Evolutionary conservation across 2,113 vertebrate species (phyloP), one percentile per base, ranked within the genome.

Genomic region (Hylia prasina): DNA sequence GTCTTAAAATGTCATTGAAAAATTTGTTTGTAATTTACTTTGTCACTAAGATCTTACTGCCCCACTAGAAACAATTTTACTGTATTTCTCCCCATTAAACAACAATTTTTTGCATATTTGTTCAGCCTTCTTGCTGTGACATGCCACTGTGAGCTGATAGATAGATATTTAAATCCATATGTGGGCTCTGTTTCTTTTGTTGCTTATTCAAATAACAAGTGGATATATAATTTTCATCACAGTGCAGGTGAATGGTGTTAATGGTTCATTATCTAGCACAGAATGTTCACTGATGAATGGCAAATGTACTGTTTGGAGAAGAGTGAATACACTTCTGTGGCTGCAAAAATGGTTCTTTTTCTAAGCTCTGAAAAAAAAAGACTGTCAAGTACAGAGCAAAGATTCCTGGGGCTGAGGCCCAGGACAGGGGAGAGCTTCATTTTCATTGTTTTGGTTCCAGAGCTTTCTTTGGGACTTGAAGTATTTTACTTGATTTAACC

Each of bases 1-100:
- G 95, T 95, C 96, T 97, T 97, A 96, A 98, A 98, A 97, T 97
- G 97, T 98, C 97, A 98, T 97, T 97, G 98, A 98, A 97, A 97
- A 98, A 98, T 98, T 96, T 96, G 97, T 97, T 97, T 96, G 96
- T 96, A 94, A 97, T 98, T 97, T 97, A 97, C 93, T 97, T 97
- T 92, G 84, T 88, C 48, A 27, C 72, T 96, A 94, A 97, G 96
- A 97, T 94, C 87, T 90, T 20, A 66, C 76, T 96, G 87, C 87
- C 95, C 92, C 83, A 91, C 94, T 95, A 95, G 95, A 97, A 97
- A 96, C 84, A 98, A 96, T 97, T 97, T 96, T 95, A 97, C 96
- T 97, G 57, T 97, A 97, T 97, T 97, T 97, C 91, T 94, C 27
- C 87, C 86, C 91, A 91, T 97, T 97, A 97, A 97, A 96, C 84